Evolutionary conservation across 1,140 invertebrate species (phyloP), one percentile per base, ranked within the genome.

Genomic region (Aporrectodea caliginosa): DNA sequence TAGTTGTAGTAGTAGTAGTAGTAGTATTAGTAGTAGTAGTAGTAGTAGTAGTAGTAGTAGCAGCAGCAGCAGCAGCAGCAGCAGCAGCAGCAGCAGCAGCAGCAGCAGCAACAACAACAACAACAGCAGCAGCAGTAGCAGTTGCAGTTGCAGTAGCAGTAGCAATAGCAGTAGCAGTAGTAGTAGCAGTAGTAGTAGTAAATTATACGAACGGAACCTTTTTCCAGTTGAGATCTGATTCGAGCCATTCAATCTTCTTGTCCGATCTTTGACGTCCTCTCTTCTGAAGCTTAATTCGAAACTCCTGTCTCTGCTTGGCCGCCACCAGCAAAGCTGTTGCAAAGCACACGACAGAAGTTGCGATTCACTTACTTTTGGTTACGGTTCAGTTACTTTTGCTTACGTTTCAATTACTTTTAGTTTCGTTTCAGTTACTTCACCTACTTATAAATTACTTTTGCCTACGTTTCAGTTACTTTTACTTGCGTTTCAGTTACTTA

Each of bases 221-320:
- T 35, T 79, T 69, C 43, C 69, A 43, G 43, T 58, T 69, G 6
- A 43, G 30, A 29, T 81, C 80, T 1, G 71, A 43, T 58, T 81
- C 80, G 30, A 81, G 27, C 31, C 34, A 29, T 2, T 81, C 80
- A 14, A 81, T 32, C 31, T 69, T 78, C 32, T 69, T 73, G 30
- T 81, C 80, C 16, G 75, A 68, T 33, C 77, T 81, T 33, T 76
- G 33, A 16, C 80, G 22, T 16, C 76, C 77, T 69, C 75, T 73
- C 34, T 81, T 81, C 77, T 81, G 80, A 16, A 81, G 58, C 29
- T 77, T 78, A 30, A 81, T 81, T 70, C 80, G 69, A 43, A 81
- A 81, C 34, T 81, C 80, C 33, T 81, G 80, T 2, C 80, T 69
- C 43, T 81, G 75, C 69, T 81, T 81, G 33, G 71, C 77, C 2